A percentile compares a stretch with the other conserved stretches of the same genome.
These are phyloP conservation scores for Riparia riparia DNA, from an alignment of 2,113 vertebrate genomes.

Conservation along the genomic window DNA sequence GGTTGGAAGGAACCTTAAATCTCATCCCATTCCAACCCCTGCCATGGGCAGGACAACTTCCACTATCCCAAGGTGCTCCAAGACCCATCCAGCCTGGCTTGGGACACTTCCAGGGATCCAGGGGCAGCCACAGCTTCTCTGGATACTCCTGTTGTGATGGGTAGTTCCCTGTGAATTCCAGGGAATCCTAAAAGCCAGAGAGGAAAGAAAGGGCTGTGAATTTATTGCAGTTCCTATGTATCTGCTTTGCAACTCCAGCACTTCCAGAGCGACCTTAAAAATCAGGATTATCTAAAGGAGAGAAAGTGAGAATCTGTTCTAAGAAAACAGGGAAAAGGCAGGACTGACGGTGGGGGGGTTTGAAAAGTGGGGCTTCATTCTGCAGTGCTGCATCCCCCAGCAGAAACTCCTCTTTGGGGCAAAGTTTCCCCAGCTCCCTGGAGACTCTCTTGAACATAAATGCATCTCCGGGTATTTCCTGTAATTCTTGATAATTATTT, in stretches of 20 bases:
- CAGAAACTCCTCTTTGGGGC: neutral
- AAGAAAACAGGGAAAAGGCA: neutral
- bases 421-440: neutral
- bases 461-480: constrained; percentile 45
- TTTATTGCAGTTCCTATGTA: rapidly evolving
- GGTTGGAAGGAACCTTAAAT: neutral
- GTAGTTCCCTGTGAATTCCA: neutral
- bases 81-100: rapidly evolving
- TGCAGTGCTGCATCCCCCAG: neutral
- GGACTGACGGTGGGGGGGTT: neutral
- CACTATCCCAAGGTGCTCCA: rapidly evolving
- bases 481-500: constrained; percentile 65
- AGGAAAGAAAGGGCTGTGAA: neutral
- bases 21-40: neutral
- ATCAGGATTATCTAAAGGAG: neutral
- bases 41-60: neutral
- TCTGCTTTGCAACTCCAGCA: neutral
- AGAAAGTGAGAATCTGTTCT: neutral
- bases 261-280: neutral
- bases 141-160: neutral
- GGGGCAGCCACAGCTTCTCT: neutral
- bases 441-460: constrained; percentile 31
- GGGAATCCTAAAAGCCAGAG: neutral
- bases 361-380: neutral
- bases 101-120: neutral